Percentiles rank a stretch among this genome's conserved stretches.
phyloP scores from a whole-genome alignment of 92 coral and sea anemone genomes.

The Plumapathes pennacea region DNA sequence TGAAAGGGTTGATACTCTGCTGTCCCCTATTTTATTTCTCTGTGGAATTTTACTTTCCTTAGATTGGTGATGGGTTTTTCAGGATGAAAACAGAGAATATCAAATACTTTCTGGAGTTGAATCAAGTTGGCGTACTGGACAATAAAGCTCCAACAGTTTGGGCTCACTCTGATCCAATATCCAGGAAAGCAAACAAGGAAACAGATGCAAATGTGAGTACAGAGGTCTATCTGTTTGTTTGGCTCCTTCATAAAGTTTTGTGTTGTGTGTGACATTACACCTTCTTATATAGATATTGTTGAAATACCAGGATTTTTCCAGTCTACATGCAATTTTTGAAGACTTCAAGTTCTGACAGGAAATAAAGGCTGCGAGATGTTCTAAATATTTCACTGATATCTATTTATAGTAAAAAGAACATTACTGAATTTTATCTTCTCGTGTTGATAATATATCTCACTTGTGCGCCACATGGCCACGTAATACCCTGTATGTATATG shows the following conservation, averaged over 20 bases:
- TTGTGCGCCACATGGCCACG: too few species aligned
- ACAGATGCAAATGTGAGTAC: background rate
- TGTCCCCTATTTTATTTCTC: background rate
- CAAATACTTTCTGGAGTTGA: constrained; percentile 79
- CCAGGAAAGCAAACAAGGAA: background rate
- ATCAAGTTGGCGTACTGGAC: constrained; percentile 76
- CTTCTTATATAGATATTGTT: background rate
- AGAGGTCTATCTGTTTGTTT: background rate
- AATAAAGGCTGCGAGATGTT: too few species aligned
- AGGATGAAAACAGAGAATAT: constrained; percentile 53
- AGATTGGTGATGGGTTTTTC: constrained; percentile 19
- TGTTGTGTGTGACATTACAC: background rate
- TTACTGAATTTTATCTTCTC: too few species aligned
- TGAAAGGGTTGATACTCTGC: too few species aligned
- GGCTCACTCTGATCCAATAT: constrained; percentile 80
- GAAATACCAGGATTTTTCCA: background rate
- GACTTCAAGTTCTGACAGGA: too few species aligned
- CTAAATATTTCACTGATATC: too few species aligned
- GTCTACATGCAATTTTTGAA: too few species aligned
- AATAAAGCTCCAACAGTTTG: constrained; percentile 46
- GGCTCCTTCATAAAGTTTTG: background rate
- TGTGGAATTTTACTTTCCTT: background rate
- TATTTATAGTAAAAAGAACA: too few species aligned
- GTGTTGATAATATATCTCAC: too few species aligned
- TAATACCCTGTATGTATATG: too few species aligned